Evolutionary conservation across 2,113 vertebrate genomes (phyloP).

Genomic region (Petrocephalus zakoni): DNA sequence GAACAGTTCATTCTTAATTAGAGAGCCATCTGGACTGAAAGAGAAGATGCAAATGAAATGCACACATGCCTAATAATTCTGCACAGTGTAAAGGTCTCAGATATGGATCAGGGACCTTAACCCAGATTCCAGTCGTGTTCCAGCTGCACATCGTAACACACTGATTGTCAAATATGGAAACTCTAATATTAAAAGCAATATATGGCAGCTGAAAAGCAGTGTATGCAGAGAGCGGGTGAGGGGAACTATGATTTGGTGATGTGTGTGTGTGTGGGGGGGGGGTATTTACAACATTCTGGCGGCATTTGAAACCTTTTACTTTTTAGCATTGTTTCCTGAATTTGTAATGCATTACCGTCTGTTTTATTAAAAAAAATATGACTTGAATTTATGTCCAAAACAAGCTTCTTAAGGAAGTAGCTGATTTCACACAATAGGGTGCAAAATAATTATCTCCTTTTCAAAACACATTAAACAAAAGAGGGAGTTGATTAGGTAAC

Average conservation of each 20-base stretch:
- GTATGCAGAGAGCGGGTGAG: too few relatives aligned
- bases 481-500: neutral
- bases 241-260: too few relatives aligned
- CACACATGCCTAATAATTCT: too few relatives aligned
- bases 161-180: neutral
- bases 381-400: neutral
- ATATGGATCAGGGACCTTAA: neutral
- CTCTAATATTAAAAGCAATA: neutral
- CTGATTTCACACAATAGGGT: slow-evolving; percentile 13
- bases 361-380: neutral
- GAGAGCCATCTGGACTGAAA: too few relatives aligned
- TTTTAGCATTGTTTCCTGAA: neutral
- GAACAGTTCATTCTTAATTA: too few relatives aligned
- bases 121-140: neutral
- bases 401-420: slow-evolving; percentile 2
- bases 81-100: neutral
- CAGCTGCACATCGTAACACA: neutral
- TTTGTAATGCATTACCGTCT: neutral
- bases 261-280: too few relatives aligned
- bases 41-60: too few relatives aligned
- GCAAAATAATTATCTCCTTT: slow-evolving; percentile 11
- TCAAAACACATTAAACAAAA: slow-evolving; percentile 8
- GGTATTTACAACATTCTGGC: neutral
- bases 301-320: neutral
- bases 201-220: neutral